Conservation (phyloP, 2,797 vertebrate genomes). For the Loris lydekkerianus region DNA sequence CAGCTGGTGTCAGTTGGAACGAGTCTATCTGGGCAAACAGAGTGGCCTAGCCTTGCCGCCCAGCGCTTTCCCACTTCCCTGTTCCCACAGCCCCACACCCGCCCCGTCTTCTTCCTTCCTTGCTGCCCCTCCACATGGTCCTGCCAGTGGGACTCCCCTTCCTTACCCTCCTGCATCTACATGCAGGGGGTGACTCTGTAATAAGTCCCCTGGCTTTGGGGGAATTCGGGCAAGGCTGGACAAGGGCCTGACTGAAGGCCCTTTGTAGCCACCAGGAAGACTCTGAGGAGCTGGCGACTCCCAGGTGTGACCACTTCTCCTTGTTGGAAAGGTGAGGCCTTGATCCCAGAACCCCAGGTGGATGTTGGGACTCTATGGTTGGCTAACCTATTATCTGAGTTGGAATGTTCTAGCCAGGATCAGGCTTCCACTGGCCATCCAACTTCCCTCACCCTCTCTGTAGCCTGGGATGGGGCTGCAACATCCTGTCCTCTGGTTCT, state of each 20-base stretch:
- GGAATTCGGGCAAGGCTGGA: background rate
- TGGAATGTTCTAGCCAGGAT: too few species aligned
- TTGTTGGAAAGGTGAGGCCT: background rate
- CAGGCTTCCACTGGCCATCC: background rate
- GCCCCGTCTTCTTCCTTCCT: too few species aligned
- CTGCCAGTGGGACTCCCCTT: background rate
- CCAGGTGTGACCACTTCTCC: background rate
- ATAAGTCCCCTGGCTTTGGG: background rate
- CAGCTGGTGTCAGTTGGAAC: fast-evolving
- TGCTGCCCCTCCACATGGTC: too few species aligned
- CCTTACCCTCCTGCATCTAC: too few species aligned
- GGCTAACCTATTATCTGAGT: background rate
- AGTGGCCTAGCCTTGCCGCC: background rate
- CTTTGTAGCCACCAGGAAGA: background rate
- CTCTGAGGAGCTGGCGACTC: background rate
- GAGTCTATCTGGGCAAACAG: too few species aligned
- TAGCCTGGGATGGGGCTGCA: too few species aligned
- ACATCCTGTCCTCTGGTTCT: background rate
- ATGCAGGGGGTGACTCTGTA: background rate
- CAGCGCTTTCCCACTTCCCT: background rate
- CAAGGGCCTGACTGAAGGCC: background rate
- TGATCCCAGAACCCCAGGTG: background rate
- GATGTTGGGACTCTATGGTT: background rate
- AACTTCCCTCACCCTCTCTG: too few species aligned
- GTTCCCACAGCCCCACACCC: fast-evolving